A percentile compares a stretch with the other conserved stretches of the same genome.
These are phyloP conservation scores for Percopsis transmontana DNA, from an alignment of 2,113 vertebrate species.

Conservation along the genomic window DNA sequence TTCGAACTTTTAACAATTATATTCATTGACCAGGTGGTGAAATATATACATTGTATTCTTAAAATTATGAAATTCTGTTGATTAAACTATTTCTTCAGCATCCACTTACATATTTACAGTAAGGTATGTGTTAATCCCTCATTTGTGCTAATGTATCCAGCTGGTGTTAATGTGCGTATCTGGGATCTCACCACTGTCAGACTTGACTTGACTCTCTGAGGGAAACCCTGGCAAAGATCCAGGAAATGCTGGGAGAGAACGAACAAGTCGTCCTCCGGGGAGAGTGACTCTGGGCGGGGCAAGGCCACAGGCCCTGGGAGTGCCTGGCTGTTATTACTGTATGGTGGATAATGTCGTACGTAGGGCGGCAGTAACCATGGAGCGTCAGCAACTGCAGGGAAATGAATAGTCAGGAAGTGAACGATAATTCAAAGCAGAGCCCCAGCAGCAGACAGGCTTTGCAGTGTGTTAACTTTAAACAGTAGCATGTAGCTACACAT, in stretches of 20 bases:
- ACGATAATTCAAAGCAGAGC: constrained; percentile 75
- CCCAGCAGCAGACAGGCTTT: constrained; percentile 47
- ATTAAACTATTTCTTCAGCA: neutral
- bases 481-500: no score
- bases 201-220: constrained; percentile 30
- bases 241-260: constrained; percentile 32
- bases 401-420: constrained; percentile 64
- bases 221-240: constrained; percentile 42
- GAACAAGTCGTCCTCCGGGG: constrained; percentile 31
- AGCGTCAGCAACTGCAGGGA: constrained; percentile 52
- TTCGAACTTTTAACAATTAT: no score
- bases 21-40: no score
- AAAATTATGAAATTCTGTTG: constrained; percentile 10
- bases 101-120: constrained; percentile 2
- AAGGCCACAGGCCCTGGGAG: constrained; percentile 33
- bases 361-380: constrained; percentile 36
- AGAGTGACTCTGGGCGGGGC: constrained; percentile 24
- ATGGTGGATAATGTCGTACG: constrained; percentile 68
- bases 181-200: constrained; percentile 8
- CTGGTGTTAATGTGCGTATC: constrained; percentile 31
- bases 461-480: constrained; percentile 40
- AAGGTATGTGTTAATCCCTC: constrained; percentile 17
- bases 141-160: constrained; percentile 41
- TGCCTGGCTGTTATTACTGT: constrained; percentile 47
- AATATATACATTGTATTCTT: no score